Percentiles rank a stretch among this genome's conserved stretches.
Conservation (phyloP, 2,797 vertebrate genomes). For the Gymnopithys bicolor region DNA sequence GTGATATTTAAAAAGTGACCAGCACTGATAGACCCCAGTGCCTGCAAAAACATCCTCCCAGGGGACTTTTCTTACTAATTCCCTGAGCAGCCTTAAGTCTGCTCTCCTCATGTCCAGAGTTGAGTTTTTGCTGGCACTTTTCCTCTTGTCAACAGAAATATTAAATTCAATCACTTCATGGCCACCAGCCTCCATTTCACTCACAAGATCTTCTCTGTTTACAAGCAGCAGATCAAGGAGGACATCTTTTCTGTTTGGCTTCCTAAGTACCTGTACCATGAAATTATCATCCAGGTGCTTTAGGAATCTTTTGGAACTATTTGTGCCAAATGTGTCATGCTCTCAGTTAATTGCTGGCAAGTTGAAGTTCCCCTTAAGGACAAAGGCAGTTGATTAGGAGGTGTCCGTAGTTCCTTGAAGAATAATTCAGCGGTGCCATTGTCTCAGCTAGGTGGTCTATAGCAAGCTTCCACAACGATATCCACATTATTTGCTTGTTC, state of each 20-base stretch:
- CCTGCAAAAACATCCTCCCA: background rate
- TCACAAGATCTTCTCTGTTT: accelerated
- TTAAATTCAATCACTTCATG: accelerated
- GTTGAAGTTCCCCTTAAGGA: background rate
- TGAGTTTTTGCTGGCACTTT: background rate
- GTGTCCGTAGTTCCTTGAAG: background rate
- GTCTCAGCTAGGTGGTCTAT: background rate
- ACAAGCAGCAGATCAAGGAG: background rate
- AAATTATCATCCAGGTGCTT: background rate
- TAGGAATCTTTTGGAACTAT: background rate
- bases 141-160: background rate
- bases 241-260: background rate
- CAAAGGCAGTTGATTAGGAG: background rate
- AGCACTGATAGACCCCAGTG: background rate
- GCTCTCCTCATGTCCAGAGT: background rate
- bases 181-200: accelerated
- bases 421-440: background rate
- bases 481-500: background rate
- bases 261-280: background rate
- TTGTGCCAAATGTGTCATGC: background rate
- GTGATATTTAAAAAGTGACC: background rate
- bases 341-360: background rate
- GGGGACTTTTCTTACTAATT: background rate
- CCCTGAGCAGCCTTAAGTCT: background rate
- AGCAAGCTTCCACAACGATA: background rate